Evolutionary conservation across 2,797 vertebrate species (phyloP), one percentile per base, ranked within the genome.

Genomic region (Phataginus tricuspis): DNA sequence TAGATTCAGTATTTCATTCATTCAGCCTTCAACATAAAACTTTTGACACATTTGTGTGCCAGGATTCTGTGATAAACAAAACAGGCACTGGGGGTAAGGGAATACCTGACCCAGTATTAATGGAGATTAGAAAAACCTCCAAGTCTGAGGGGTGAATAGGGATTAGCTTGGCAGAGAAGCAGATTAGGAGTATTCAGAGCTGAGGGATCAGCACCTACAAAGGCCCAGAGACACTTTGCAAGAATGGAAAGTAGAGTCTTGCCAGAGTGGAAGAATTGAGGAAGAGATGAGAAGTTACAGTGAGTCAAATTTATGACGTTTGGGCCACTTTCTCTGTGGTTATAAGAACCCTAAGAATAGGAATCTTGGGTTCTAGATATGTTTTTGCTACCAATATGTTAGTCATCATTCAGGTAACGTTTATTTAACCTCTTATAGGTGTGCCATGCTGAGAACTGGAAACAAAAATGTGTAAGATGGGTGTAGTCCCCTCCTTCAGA

Each of bases 41-140:
- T 80, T 69, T 42, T 64, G 68, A 69, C 18, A 79, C n/a, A 71
- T 59, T n/a, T 82, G 5, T 85, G 5, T 95, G 55, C 86, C 31
- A 89, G 37, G 57, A 91, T 91, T 97, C 64, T 92, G 4, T 86
- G 68, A 71, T 93, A 95, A 92, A 92, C 34, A 53, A 80, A 94
- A 61, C 23, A 92, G 71, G 27, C 23, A 31, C 75, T 21, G 12
- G 23, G 15, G n/a, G 59, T 91, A 34, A 18, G 31, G 34, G 29
- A 37, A 23, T 61, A 61, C 19, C n/a, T 91, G 59, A 82, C 13
- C 31, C 23, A 84, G 7, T 82, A 42, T 91, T 97, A 80, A 5
- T 15, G 23, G 51, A 74, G 42, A 55, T 79, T 84, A 94, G 69
- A 59, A 96, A 75, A 66, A 15, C 42, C 27, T 71, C 34, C 34